Conservation (phyloP, 2,113 vertebrate genomes). For the Psettodes erumei region DNA sequence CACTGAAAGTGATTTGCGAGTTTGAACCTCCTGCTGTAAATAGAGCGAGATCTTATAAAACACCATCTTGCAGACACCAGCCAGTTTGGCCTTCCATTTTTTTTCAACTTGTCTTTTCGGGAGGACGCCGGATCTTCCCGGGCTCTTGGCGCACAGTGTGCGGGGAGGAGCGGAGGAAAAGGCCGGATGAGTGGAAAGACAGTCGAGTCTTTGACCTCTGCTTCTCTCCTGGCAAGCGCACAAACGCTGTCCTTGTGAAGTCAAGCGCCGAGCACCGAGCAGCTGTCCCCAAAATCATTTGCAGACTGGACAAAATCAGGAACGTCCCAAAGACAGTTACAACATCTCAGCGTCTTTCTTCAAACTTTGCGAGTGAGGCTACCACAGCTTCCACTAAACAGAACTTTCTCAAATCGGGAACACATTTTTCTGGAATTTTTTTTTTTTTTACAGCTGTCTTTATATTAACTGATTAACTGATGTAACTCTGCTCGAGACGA, state of each 20-base stretch:
- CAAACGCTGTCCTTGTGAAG: neutral
- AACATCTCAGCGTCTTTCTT: neutral
- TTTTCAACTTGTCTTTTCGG: conserved; percentile 4
- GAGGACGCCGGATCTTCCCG: conserved; percentile 33
- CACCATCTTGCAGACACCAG: conserved; percentile 9
- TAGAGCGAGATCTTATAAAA: conserved; percentile 37
- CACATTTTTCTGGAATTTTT: neutral
- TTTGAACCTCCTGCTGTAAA: conserved; percentile 39
- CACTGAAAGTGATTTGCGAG: conserved; percentile 24
- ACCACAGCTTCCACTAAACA: neutral
- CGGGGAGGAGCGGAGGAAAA: conserved; percentile 7
- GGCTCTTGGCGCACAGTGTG: conserved; percentile 25
- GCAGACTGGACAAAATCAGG: neutral
- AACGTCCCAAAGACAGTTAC: neutral
- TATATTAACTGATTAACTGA: neutral
- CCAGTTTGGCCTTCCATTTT: conserved; percentile 36
- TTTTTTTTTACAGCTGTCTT: neutral
- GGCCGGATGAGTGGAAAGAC: conserved; percentile 15
- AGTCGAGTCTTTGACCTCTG: conserved; percentile 20
- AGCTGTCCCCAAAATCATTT: conserved; percentile 11
- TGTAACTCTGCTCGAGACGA: no score
- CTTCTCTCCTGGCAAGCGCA: conserved; percentile 14
- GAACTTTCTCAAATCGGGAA: neutral
- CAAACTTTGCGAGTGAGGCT: neutral
- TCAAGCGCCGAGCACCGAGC: neutral